These are phyloP conservation scores for Colistium nudipinnis DNA, from an alignment of 2,113 vertebrate genomes.

Conservation along the genomic window DNA sequence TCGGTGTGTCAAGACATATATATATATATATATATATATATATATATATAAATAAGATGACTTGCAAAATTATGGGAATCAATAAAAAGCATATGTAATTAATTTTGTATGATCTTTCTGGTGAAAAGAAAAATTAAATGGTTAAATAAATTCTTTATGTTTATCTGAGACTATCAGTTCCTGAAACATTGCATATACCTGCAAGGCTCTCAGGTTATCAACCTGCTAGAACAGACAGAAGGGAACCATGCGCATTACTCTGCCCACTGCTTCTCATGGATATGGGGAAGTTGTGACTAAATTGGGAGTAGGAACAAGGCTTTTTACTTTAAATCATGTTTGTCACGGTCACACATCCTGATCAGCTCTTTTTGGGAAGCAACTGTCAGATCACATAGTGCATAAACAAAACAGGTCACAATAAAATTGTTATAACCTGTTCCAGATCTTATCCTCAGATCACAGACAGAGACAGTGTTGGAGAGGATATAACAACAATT, in stretches of 20 bases:
- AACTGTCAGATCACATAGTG: constrained; percentile 59
- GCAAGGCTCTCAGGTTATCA: constrained; percentile 24
- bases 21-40: too few species aligned
- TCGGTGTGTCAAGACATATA: not conserved
- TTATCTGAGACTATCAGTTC: constrained; percentile 10
- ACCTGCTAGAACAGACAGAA: constrained; percentile 55
- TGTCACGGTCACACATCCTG: constrained; percentile 83
- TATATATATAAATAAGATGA: too few species aligned
- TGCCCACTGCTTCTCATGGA: constrained; percentile 77
- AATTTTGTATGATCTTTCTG: not conserved
- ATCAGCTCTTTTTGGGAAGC: constrained; percentile 83
- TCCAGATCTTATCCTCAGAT: constrained; percentile 6
- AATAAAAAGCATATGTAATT: too few species aligned
- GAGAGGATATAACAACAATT: not conserved
- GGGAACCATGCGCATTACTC: constrained; percentile 75
- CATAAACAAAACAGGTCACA: constrained; percentile 63
- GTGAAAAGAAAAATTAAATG: not conserved
- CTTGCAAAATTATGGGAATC: not conserved
- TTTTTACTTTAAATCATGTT: constrained; percentile 77
- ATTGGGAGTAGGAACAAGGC: constrained; percentile 81
- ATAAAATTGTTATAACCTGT: constrained; percentile 39
- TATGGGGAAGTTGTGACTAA: constrained; percentile 85
- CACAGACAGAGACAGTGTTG: not conserved
- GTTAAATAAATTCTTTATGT: not conserved
- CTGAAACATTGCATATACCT: constrained; percentile 11